phyloP scores from a whole-genome alignment of 2,888 invertebrate genomes.

The Heliconius ethilla region DNA sequence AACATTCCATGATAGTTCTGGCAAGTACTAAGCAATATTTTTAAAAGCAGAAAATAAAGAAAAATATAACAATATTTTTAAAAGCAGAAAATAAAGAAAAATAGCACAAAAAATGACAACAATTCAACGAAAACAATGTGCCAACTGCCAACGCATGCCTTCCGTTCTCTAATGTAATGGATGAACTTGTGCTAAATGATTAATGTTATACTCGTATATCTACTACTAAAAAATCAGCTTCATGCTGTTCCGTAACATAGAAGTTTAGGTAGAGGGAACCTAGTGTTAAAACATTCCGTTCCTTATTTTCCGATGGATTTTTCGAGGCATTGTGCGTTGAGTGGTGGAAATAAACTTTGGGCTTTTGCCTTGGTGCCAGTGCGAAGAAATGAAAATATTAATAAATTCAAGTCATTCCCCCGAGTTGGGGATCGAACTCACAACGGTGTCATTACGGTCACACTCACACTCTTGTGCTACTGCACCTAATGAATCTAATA shows the following conservation, averaged over 20 bases:
- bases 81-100: too few species aligned
- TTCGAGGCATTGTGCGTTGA: too few species aligned
- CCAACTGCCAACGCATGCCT: not conserved
- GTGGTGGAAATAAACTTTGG: too few species aligned
- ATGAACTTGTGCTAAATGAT: not conserved
- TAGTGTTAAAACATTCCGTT: too few species aligned
- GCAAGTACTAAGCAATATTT: not conserved
- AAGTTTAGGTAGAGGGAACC: too few species aligned
- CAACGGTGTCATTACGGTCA: not conserved
- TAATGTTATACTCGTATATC: not conserved
- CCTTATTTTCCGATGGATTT: too few species aligned
- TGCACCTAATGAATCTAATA: not conserved
- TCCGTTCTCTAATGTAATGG: not conserved
- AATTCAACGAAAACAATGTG: not conserved
- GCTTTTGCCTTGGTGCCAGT: not conserved
- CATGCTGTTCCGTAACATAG: not conserved
- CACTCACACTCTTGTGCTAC: not conserved
- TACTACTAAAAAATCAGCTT: not conserved
- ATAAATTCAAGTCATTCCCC: not conserved
- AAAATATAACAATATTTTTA: not conserved
- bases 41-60: not conserved
- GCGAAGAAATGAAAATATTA: too few species aligned
- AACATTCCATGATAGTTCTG: not conserved
- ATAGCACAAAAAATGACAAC: not conserved
- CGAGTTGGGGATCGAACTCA: not conserved